These are phyloP conservation scores for Rachycentron canadum DNA, from an alignment of 2,797 vertebrate species.

Conservation along the genomic window DNA sequence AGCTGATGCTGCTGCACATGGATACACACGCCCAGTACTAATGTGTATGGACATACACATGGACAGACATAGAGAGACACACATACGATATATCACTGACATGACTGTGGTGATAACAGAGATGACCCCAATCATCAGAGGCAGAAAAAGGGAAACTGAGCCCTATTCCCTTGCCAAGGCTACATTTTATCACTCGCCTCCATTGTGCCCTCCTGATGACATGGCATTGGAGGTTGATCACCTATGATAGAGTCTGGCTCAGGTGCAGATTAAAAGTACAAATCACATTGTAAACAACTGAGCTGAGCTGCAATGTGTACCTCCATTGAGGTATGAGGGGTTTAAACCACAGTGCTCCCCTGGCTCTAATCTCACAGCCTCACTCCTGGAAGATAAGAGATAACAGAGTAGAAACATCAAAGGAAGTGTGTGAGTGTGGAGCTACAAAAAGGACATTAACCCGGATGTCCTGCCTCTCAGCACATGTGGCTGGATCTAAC, in stretches of 20 bases:
- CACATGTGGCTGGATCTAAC: constrained; percentile 20
- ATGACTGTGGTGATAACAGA: constrained; percentile 70
- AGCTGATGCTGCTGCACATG: constrained; percentile 50
- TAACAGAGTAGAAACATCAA: constrained; percentile 41
- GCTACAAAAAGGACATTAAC: constrained; percentile 53
- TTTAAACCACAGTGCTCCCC: constrained; percentile 23
- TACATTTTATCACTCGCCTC: constrained; percentile 66
- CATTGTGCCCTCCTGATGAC: constrained; percentile 56
- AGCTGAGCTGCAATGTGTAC: constrained; percentile 42
- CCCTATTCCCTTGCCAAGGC: constrained; percentile 54
- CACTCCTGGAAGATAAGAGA: constrained; percentile 42
- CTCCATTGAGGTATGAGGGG: constrained; percentile 35
- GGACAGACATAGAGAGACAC: constrained; percentile 34
- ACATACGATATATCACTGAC: constrained; percentile 69
- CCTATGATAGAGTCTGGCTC: constrained; percentile 68
- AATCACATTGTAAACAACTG: constrained; percentile 70
- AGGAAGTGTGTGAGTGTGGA: constrained; percentile 20
- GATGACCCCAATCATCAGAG: constrained; percentile 83
- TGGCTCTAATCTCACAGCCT: constrained; percentile 35
- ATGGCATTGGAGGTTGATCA: constrained; percentile 68
- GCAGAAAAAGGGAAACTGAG: constrained; percentile 59
- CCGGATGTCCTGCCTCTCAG: constrained; percentile 42
- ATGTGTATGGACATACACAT: constrained; percentile 46
- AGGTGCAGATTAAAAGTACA: constrained; percentile 74
- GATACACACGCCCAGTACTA: constrained; percentile 40